Evolutionary conservation across 1,140 invertebrate species (phyloP), one percentile per base, ranked within the genome.

Genomic region (Aphis gossypii): DNA sequence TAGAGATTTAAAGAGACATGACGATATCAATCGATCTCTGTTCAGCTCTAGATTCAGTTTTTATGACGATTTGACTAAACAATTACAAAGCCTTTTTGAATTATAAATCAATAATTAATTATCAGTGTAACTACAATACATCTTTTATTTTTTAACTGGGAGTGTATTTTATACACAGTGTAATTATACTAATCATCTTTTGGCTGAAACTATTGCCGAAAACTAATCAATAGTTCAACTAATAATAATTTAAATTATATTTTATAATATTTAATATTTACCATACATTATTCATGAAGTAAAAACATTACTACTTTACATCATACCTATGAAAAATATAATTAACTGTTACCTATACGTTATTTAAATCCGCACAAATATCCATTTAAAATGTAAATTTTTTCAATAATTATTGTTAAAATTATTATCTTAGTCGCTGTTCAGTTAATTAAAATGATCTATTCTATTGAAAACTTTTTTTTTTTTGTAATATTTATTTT

Each of bases 341-440:
- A 46, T 87, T 87, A 46, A 87, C 30, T 87, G n/a, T 87, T n/a
- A 68, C 60, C 60, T 68, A 87, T 46, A 6, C 44, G 2, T 44
- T 51, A 51, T 18, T 38, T 35, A 86, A 86, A 86, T 86, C 41
- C 20, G 44, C 23, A 87, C 18, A 87, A 46, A 86, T 86, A 46
- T 86, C 25, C 11, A 46, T 46, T 86, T 86, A 86, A 86, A 87
- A 87, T 87, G 84, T 48, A 48, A 87, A 87, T 87, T 87, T 87
- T 30, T 87, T n/a, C 25, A 46, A 48, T 87, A 25, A 48, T 46
- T 87, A 48, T 46, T 87, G 84, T 87, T 48, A 48, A 87, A 87
- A 38, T 46, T 20, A 87, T 48, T 87, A n/a, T 7, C 44, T 38
- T 21, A 20, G 44, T 48, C 11, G 14, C 44, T 68, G 48, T 87